Evolutionary conservation across 2,797 vertebrate genomes (phyloP).

Genomic region (Ciconia nigra): DNA sequence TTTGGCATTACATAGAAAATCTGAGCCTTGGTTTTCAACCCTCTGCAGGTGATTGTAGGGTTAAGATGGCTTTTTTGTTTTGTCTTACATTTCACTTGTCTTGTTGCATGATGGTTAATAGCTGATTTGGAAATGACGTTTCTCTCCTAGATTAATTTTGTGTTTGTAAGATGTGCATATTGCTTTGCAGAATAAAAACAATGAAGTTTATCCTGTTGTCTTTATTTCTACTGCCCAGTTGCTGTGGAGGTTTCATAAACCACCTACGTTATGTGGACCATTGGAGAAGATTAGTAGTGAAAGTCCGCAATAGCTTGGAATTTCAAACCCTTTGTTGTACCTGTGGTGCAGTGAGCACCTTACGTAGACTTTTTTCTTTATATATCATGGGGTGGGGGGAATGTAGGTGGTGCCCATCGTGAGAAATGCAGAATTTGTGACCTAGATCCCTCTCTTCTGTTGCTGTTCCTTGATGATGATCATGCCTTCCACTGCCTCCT

Average conservation of each 20-base stretch:
- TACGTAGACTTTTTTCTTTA: rapidly evolving
- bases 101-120: slow-evolving; percentile 81
- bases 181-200: slow-evolving; percentile 82
- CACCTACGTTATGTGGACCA: rapidly evolving
- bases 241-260: neutral
- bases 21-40: slow-evolving; percentile 55
- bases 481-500: neutral
- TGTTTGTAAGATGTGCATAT: slow-evolving; percentile 82
- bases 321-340: neutral
- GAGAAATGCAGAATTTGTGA: neutral
- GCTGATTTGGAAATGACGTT: slow-evolving; percentile 77
- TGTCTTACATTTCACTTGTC: slow-evolving; percentile 66
- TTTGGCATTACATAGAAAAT: slow-evolving; percentile 60
- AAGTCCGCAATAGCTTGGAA: neutral
- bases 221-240: neutral
- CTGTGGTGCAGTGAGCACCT: neutral
- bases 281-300: rapidly evolving
- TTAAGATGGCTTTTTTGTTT: slow-evolving; percentile 41
- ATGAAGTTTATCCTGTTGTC: slow-evolving; percentile 32
- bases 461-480: neutral
- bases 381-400: neutral
- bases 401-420: neutral
- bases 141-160: slow-evolving; percentile 77
- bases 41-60: slow-evolving; percentile 67
- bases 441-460: neutral